phyloP scores from a whole-genome alignment of 2,113 vertebrate genomes.

The Thomomys bottae region DNA sequence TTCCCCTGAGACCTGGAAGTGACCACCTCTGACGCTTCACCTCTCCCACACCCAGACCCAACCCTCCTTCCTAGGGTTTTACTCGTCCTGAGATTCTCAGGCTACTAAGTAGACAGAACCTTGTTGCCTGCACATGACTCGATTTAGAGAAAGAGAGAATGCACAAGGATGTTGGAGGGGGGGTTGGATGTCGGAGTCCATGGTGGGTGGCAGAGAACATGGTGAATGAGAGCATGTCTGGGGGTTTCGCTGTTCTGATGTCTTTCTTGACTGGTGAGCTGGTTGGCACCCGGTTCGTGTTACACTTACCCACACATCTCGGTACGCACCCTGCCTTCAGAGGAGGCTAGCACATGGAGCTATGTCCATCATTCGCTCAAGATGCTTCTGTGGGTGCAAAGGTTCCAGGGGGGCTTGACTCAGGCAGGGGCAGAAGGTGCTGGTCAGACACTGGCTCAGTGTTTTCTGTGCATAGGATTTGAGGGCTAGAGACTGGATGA shows the following conservation, averaged over 20 bases:
- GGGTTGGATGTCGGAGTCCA: neutral
- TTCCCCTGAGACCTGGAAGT: slow-evolving; percentile 26
- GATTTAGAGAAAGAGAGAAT: slow-evolving; percentile 10
- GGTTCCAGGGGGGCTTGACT: neutral
- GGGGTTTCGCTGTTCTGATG: neutral
- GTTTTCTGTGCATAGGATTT: neutral
- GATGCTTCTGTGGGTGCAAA: rapidly evolving
- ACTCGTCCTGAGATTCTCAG: slow-evolving; percentile 12
- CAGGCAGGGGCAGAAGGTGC: neutral
- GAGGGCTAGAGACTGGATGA: neutral
- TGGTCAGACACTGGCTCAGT: neutral
- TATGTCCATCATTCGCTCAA: neutral
- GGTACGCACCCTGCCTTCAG: rapidly evolving
- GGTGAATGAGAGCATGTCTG: neutral
- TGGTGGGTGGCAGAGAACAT: slow-evolving; percentile 21
- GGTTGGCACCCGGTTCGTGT: neutral
- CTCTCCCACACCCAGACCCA: neutral
- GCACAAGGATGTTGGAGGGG: neutral
- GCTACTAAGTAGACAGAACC: slow-evolving; percentile 45
- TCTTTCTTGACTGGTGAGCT: neutral
- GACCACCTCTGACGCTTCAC: slow-evolving; percentile 9
- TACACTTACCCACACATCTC: slow-evolving; percentile 42
- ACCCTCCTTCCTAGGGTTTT: slow-evolving; percentile 20
- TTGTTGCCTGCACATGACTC: slow-evolving; percentile 44
- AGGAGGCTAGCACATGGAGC: slow-evolving; percentile 50